These are phyloP conservation scores for Chaetogeoica ovagalla DNA, from an alignment of 2,888 invertebrate genomes.

Conservation along the genomic window DNA sequence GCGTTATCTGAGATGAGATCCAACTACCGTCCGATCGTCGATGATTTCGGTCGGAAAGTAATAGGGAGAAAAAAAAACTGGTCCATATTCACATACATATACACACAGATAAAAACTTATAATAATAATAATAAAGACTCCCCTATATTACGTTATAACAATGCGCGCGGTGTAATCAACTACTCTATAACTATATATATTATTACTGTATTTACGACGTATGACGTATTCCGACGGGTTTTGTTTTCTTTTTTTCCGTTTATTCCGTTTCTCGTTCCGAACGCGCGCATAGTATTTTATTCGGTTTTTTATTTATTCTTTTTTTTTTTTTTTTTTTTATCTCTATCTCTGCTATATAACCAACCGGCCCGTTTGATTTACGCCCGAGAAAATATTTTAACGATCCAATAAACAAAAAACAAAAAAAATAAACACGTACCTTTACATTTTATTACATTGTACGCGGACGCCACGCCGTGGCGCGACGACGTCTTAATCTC, in stretches of 20 bases:
- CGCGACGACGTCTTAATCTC: constrained; percentile 27
- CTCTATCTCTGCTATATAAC: too few species aligned
- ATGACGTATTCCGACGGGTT: constrained; percentile 21
- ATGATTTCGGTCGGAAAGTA: constrained; percentile 30
- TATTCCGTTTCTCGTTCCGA: not conserved
- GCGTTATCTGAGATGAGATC: constrained; percentile 24
- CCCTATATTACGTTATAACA: not conserved
- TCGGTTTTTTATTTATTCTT: too few species aligned
- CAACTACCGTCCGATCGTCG: constrained; percentile 32
- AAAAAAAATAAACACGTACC: constrained; percentile 10
- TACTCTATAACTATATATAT: not conserved
- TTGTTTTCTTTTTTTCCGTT: not conserved
- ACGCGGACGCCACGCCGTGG: not conserved
- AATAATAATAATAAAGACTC: not conserved
- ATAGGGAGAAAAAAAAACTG: not conserved
- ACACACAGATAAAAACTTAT: not conserved
- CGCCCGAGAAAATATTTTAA: constrained; percentile 38
- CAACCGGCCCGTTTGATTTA: constrained; percentile 20
- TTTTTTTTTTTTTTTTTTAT: not conserved
- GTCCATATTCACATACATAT: not conserved
- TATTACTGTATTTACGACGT: not conserved
- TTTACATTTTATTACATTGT: constrained; percentile 11
- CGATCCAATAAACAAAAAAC: too few species aligned
- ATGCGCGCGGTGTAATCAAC: constrained; percentile 34
- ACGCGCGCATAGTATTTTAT: not conserved